Conservation (phyloP, 1,140 invertebrate genomes). For the Drosophila punjabiensis region DNA sequence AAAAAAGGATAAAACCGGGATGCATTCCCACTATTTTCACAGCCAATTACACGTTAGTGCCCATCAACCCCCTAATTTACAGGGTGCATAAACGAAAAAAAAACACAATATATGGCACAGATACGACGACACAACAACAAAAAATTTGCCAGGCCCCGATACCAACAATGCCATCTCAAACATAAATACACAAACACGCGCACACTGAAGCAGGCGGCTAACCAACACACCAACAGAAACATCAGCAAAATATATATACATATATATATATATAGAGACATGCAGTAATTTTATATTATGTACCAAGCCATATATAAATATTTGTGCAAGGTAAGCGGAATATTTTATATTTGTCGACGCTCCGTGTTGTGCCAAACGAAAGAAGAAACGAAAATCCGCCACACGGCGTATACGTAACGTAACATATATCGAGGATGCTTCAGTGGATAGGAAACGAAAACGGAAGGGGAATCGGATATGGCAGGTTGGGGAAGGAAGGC, state of each 20-base stretch:
- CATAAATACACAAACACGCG: conserved; percentile 42
- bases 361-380: conserved; percentile 28
- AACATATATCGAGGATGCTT: conserved; percentile 35
- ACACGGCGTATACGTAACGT: conserved; percentile 41
- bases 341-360: conserved; percentile 72
- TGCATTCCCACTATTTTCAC: conserved; percentile 19
- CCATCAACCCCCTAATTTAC: conserved; percentile 24
- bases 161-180: conserved; percentile 60
- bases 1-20: conserved; percentile 2
- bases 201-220: conserved; percentile 7
- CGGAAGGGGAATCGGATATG: conserved; percentile 13
- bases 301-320: conserved; percentile 70
- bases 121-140: conserved; percentile 29
- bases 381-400: conserved; percentile 38
- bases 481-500: neutral
- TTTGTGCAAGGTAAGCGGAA: conserved; percentile 81
- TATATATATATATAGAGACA: conserved; percentile 23
- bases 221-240: conserved; percentile 15
- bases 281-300: conserved; percentile 78
- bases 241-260: conserved; percentile 17
- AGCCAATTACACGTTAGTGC: conserved; percentile 1
- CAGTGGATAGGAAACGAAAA: conserved; percentile 5
- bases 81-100: conserved; percentile 44
- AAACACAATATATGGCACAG: conserved; percentile 57
- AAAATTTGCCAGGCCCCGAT: conserved; percentile 53